These are phyloP conservation scores for Drosophila barbarae DNA, from an alignment of 2,888 invertebrate species.

Conservation along the genomic window DNA sequence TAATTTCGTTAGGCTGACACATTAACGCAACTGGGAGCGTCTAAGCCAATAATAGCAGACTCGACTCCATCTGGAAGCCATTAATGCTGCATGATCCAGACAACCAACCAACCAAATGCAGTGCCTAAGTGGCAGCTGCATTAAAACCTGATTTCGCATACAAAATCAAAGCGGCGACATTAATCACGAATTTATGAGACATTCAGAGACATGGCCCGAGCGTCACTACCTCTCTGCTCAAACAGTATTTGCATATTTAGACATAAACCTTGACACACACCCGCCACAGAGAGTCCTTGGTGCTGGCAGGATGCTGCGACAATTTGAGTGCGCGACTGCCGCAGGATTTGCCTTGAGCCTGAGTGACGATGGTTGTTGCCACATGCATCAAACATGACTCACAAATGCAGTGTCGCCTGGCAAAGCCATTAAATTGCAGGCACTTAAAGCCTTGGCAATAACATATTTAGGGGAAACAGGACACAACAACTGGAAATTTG, in stretches of 20 bases:
- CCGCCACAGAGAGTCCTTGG: slow-evolving; percentile 11
- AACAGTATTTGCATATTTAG: slow-evolving; percentile 42
- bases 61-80: slow-evolving; percentile 24
- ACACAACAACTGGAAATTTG: neutral
- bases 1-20: slow-evolving; percentile 65
- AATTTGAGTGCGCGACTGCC: slow-evolving; percentile 55
- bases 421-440: slow-evolving; percentile 38
- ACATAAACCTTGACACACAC: slow-evolving; percentile 32
- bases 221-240: slow-evolving; percentile 2
- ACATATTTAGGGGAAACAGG: neutral
- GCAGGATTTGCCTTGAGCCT: slow-evolving; percentile 38
- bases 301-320: slow-evolving; percentile 45
- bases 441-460: slow-evolving; percentile 45
- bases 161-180: slow-evolving; percentile 42
- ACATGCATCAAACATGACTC: slow-evolving; percentile 50
- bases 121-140: slow-evolving; percentile 40
- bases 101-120: slow-evolving; percentile 39
- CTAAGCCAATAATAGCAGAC: slow-evolving; percentile 52
- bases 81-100: slow-evolving; percentile 45
- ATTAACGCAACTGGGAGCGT: slow-evolving; percentile 50
- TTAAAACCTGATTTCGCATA: slow-evolving; percentile 41
- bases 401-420: slow-evolving; percentile 38
- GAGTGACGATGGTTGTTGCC: slow-evolving; percentile 42
- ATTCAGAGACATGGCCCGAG: slow-evolving; percentile 18
- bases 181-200: slow-evolving; percentile 46